Base-by-base conservation (phyloP, 2,888 invertebrate species). In the Drosophila vallismaia region DNA sequence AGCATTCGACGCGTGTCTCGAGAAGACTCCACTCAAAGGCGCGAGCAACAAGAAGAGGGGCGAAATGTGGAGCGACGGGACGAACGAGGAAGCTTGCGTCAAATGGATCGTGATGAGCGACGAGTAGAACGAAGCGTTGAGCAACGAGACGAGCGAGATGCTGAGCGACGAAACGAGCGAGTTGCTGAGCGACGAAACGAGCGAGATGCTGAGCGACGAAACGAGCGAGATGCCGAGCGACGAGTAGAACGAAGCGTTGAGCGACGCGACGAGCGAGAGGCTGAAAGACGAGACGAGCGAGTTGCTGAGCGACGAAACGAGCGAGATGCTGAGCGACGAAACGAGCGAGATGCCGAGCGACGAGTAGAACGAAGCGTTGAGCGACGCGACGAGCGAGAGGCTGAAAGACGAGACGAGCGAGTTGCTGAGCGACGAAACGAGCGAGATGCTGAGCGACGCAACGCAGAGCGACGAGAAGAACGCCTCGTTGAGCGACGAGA, bases 241-340 rank as follows among this genome's bases (percentile, higher is more conserved):
- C 33, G 33, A 33, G 10, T 10, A 4, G 33, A 31, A 31, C 19
- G 2, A 8, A 14, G 1, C 14, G 14, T 14, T 14, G 44, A 9
- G 7, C 55, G 55, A 3, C 33, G 19, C 2, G 14, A 26, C 1
- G n/a, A 10, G 8, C 56, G 38, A 3, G 48, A 46, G 1, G 14
- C 19, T 29, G 14, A 19, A 2, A 1, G 19, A 19, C 19, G 19
- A 19, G 19, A 19, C 19, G 2, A 1, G 1, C 19, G 19, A 4
- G 28, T 19, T 19, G 79, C 0, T 71, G 6, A 52, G 51, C 48
- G 57, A 52, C 36, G 63, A 50, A 4, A 71, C 19, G 19, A 79
- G 8, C 76, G 83, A 0, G 72, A 63, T 14, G 19, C 19, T 19
- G 19, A 19, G 19, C 19, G n/a, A 3, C 42, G 33, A 5, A 19